These are phyloP conservation scores for Cyphomyrus plagiostoma DNA, from an alignment of 2,113 vertebrate genomes.

Conservation along the genomic window DNA sequence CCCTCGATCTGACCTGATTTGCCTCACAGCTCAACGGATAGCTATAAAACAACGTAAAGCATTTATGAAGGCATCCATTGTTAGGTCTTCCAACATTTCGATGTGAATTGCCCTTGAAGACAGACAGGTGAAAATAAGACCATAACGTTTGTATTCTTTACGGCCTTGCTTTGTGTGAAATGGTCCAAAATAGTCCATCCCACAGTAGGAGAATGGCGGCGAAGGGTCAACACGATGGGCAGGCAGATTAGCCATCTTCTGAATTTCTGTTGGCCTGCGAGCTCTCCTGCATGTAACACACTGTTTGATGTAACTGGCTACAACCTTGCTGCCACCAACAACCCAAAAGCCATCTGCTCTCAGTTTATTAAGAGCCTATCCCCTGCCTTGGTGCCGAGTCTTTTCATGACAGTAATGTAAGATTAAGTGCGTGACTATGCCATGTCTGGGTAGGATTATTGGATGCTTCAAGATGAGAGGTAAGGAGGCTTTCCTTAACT, in stretches of 20 bases:
- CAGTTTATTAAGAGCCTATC: conserved; percentile 14
- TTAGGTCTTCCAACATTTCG: conserved; percentile 19
- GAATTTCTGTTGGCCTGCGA: conserved; percentile 8
- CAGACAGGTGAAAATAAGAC: conserved; percentile 19
- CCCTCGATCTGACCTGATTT: too few relatives aligned
- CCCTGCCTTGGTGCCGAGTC: conserved; percentile 14
- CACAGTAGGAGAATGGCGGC: conserved; percentile 16
- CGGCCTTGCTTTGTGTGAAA: conserved; percentile 14
- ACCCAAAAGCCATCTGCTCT: conserved; percentile 18
- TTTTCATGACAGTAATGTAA: conserved; percentile 20
- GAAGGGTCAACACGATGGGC: conserved; percentile 12
- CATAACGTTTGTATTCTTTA: conserved; percentile 12
- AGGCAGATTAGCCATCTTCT: conserved; percentile 11
- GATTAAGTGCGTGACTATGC: conserved; percentile 20
- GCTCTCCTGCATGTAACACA: conserved; percentile 19
- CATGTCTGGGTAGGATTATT: conserved; percentile 16
- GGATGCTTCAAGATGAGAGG: conserved; percentile 23
- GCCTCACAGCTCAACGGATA: not conserved
- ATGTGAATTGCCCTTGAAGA: conserved; percentile 17
- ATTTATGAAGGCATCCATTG: conserved; percentile 19
- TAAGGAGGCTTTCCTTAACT: conserved; percentile 11
- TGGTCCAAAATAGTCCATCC: conserved; percentile 23
- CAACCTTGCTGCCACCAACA: conserved; percentile 15
- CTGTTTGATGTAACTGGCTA: conserved; percentile 1
- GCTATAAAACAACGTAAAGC: conserved; percentile 21